Conservation (phyloP, 92 coral and sea anemone genomes). For the Porites rus region DNA sequence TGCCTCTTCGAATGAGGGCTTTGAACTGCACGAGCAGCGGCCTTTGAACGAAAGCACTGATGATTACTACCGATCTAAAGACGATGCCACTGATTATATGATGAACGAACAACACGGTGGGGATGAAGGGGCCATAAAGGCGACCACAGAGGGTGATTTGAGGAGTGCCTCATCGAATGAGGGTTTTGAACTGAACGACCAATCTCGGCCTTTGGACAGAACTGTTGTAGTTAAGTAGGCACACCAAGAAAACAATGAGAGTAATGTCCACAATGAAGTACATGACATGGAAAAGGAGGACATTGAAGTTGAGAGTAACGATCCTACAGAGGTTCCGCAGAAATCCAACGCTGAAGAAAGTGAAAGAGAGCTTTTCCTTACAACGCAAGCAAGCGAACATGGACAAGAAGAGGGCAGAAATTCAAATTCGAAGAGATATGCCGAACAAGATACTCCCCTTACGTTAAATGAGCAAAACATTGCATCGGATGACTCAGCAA, state of each 20-base stretch:
- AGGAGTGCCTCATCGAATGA: conserved; percentile 22
- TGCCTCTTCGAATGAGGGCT: neutral
- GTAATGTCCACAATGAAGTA: neutral
- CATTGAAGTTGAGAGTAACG: neutral
- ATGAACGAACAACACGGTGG: neutral
- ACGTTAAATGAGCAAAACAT: too few species aligned
- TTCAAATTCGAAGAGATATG: too few species aligned
- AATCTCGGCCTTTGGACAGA: neutral
- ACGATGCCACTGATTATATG: too few species aligned
- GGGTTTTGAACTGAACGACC: conserved; percentile 12
- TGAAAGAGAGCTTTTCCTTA: too few species aligned
- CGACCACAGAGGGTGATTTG: neutral
- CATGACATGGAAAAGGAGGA: neutral
- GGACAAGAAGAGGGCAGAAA: too few species aligned
- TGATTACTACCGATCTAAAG: too few species aligned
- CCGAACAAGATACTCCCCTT: too few species aligned
- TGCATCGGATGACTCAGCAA: too few species aligned
- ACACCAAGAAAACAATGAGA: neutral
- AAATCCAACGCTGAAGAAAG: too few species aligned
- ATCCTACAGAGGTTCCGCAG: neutral
- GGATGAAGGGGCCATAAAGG: neutral
- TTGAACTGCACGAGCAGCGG: too few species aligned
- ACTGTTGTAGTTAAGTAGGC: neutral
- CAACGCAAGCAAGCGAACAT: too few species aligned
- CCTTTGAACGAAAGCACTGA: too few species aligned